Conservation (phyloP, 2,113 vertebrate genomes). For the Coptodon rendalli region DNA sequence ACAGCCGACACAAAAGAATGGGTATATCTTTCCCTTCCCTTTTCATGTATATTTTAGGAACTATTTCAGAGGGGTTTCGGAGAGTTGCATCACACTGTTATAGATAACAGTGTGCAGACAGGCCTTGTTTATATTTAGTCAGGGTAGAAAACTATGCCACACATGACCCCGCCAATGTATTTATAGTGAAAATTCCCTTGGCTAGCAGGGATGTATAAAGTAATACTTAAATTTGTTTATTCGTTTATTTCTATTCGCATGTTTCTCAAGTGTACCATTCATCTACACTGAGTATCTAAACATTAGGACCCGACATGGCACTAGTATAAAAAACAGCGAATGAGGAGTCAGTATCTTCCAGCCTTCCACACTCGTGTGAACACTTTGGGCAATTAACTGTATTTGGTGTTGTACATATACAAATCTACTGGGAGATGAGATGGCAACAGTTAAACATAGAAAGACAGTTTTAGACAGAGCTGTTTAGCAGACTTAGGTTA, state of each 20-base stretch:
- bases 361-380: neutral
- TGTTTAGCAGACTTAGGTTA: slow-evolving; percentile 50
- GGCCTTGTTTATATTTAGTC: slow-evolving; percentile 68
- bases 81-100: slow-evolving; percentile 55
- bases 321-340: neutral
- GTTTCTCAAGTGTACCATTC: neutral
- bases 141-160: slow-evolving; percentile 38
- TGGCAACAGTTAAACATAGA: slow-evolving; percentile 63
- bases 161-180: slow-evolving; percentile 48
- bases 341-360: neutral
- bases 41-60: slow-evolving; percentile 71
- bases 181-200: slow-evolving; percentile 54
- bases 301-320: neutral
- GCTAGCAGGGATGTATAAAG: neutral
- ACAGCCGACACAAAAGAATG: slow-evolving; percentile 17
- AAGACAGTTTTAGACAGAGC: slow-evolving; percentile 38
- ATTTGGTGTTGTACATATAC: slow-evolving; percentile 26
- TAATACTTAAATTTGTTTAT: neutral
- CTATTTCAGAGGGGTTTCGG: slow-evolving; percentile 61
- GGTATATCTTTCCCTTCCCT: slow-evolving; percentile 39
- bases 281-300: neutral
- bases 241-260: neutral
- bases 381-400: slow-evolving; percentile 40
- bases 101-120: slow-evolving; percentile 32
- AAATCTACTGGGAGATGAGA: slow-evolving; percentile 34